phyloP scores from a whole-genome alignment of 2,888 invertebrate genomes.

The Dioctria linearis region DNA sequence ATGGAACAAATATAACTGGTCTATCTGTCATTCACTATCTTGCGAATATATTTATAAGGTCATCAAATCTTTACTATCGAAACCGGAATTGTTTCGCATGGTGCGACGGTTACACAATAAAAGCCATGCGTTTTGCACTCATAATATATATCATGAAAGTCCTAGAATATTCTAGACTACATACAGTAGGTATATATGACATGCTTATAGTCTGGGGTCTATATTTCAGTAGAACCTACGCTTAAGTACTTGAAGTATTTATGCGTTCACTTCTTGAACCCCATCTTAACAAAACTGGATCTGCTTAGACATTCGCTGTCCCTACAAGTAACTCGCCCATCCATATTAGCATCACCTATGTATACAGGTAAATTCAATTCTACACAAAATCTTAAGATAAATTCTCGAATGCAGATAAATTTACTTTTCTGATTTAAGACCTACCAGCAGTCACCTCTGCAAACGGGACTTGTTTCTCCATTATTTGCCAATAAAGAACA shows the following conservation, averaged over 20 bases:
- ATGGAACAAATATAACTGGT: no score
- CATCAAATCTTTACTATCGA: no score
- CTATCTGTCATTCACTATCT: no score
- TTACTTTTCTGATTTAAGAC: constrained; percentile 14
- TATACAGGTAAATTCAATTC: neutral
- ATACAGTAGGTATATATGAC: neutral
- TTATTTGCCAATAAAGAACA: constrained; percentile 2
- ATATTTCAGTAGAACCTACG: constrained; percentile 4
- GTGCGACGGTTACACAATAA: no score
- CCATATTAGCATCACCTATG: constrained; percentile 12
- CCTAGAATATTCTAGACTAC: neutral
- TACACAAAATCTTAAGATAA: constrained; percentile 13
- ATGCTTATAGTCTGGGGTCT: neutral
- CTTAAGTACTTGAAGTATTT: constrained; percentile 2
- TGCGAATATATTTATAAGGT: no score
- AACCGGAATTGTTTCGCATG: no score
- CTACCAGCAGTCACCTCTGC: neutral
- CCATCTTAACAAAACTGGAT: neutral
- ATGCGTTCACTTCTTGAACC: constrained; percentile 13
- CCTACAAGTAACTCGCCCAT: constrained; percentile 19
- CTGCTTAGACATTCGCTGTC: constrained; percentile 5
- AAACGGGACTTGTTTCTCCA: constrained; percentile 1
- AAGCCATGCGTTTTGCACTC: no score
- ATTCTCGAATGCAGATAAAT: constrained; percentile 14
- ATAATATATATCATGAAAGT: neutral